Evolutionary conservation across 1,140 invertebrate genomes (phyloP), one percentile per base, ranked within the genome.

Genomic region (Eciton burchellii): DNA sequence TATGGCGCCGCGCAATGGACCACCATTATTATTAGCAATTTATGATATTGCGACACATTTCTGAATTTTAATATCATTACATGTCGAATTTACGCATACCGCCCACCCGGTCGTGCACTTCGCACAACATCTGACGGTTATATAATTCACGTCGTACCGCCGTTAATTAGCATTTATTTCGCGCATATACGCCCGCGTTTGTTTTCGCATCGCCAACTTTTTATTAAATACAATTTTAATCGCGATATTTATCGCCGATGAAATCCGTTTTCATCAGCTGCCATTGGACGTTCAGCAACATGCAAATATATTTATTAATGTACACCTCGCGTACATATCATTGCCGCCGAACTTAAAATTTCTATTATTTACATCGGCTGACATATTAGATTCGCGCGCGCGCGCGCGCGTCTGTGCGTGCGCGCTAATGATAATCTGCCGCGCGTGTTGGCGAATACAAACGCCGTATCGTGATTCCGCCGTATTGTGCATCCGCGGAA

Each of bases 151-250:
- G 11, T 62, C 16, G 21, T 21, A 29, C 16, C 14, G n/a, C 19
- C 3, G 29, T 76, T 57, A 54, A 70, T 29, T 79, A 35, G 35
- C 35, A 35, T 35, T 26, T 57, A 70, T 79, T 68, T 29, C 12
- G 24, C 35, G 52, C 9, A 21, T 49, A 6, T n/a, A 49, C 16
- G 14, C 21, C n/a, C n/a, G 43, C 2, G 54, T 79, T 56, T 68
- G 11, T 56, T 52, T 79, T 45, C 16, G 26, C 65, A 35, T 35
- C 35, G 35, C 26, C 8, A 26, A 43, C 29, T 68, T 68, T 41
- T 68, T 68, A 68, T 68, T 57, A 41, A 77, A 79, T 52, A 52
- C 41, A 66, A 76, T 45, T 76, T 65, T 54, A 52, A 65, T 65
- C 9, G 29, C 3, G n/a, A n/a, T 43, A 79, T 70, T 77, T 66